These are phyloP conservation scores for Nyctibius grandis DNA, from an alignment of 2,797 vertebrate genomes.

Conservation along the genomic window DNA sequence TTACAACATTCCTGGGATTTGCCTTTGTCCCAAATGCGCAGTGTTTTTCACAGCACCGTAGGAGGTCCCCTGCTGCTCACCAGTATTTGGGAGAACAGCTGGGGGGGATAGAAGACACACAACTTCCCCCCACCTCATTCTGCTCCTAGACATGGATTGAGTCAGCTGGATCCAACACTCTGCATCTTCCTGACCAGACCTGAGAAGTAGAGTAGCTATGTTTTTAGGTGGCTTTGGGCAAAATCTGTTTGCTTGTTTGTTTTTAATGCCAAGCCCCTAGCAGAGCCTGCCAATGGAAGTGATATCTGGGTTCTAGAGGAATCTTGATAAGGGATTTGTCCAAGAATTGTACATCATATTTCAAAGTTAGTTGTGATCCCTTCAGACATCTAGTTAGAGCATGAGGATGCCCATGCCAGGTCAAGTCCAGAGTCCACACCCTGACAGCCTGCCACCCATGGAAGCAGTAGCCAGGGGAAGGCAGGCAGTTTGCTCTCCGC, in stretches of 20 bases:
- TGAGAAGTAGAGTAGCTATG: neutral
- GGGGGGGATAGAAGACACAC: fast-evolving
- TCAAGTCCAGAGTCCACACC: neutral
- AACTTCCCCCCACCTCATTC: neutral
- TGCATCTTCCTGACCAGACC: neutral
- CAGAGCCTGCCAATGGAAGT: neutral
- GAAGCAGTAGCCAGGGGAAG: neutral
- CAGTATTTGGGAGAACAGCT: neutral
- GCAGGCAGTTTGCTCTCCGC: fast-evolving
- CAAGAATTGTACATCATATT: neutral
- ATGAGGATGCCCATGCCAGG: neutral
- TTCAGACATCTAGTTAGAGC: neutral
- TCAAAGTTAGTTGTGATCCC: neutral
- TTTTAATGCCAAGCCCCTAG: neutral
- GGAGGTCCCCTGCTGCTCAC: neutral
- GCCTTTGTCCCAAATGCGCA: fast-evolving
- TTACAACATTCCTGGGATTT: neutral
- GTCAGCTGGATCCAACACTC: neutral
- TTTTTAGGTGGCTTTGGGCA: neutral
- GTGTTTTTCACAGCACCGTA: fast-evolving
- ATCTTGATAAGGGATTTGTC: neutral
- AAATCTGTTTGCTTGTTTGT: neutral
- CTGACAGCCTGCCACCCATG: no score
- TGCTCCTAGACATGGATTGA: neutral
- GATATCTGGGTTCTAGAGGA: neutral